These are phyloP conservation scores for Drosophila pachea DNA, from an alignment of 1,140 invertebrate species.

Conservation along the genomic window DNA sequence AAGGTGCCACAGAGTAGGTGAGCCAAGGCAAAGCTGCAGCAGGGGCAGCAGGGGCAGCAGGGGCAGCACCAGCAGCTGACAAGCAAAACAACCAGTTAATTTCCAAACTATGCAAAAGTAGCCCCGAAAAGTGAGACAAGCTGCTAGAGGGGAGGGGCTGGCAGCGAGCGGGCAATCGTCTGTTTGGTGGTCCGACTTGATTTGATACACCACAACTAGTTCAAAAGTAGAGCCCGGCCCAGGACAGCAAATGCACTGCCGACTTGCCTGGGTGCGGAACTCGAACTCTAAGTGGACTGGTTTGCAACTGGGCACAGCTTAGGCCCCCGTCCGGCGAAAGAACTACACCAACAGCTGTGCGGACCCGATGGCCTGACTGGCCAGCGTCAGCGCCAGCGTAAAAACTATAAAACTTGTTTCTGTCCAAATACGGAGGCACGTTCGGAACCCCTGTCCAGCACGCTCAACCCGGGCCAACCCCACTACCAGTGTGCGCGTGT, in stretches of 20 bases:
- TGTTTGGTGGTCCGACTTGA: slow-evolving; percentile 44
- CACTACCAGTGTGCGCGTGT: not conserved
- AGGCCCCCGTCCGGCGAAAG: slow-evolving; percentile 33
- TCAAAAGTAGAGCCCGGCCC: slow-evolving; percentile 35
- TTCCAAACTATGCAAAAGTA: slow-evolving; percentile 63
- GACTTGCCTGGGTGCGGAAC: slow-evolving; percentile 23
- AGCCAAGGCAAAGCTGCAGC: slow-evolving; percentile 7
- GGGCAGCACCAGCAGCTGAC: slow-evolving; percentile 22
- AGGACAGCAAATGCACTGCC: slow-evolving; percentile 33
- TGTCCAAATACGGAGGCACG: slow-evolving; percentile 42
- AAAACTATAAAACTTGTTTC: slow-evolving; percentile 53
- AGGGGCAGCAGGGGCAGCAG: not conserved
- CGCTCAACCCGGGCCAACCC: not conserved
- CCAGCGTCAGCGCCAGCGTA: slow-evolving; percentile 25
- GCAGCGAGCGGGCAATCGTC: not conserved
- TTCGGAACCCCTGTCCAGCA: slow-evolving; percentile 26
- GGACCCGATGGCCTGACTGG: slow-evolving; percentile 10
- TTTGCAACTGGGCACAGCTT: slow-evolving; percentile 17
- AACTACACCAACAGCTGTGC: slow-evolving; percentile 38
- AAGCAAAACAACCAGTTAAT: slow-evolving; percentile 70
- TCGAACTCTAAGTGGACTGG: slow-evolving; percentile 14
- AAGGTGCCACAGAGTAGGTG: not conserved
- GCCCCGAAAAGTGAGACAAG: slow-evolving; percentile 42
- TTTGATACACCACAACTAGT: slow-evolving; percentile 47
- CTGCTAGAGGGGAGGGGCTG: not conserved